These are phyloP conservation scores for Phoebastria nigripes DNA, from an alignment of 2,797 vertebrate species.

Conservation along the genomic window DNA sequence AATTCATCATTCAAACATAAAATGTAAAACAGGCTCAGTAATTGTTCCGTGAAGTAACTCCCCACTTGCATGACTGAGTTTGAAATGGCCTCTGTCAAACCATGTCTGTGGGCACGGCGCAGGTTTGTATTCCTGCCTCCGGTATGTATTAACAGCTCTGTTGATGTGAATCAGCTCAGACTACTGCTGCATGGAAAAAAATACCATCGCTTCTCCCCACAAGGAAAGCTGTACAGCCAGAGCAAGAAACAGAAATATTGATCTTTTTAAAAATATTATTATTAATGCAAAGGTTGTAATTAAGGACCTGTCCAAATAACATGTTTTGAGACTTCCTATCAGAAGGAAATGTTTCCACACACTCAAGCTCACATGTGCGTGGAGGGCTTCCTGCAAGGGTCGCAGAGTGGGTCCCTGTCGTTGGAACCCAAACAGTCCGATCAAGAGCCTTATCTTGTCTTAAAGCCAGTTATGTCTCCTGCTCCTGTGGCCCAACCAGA, in stretches of 20 bases:
- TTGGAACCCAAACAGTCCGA: not conserved
- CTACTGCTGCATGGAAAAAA: not conserved
- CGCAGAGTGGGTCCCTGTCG: not conserved
- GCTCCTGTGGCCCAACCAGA: not conserved
- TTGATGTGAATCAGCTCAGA: not conserved
- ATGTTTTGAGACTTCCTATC: not conserved
- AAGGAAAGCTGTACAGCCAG: not conserved
- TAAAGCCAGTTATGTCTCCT: not conserved
- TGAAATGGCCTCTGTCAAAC: not conserved
- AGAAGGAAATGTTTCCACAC: not conserved
- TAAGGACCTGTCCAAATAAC: not conserved
- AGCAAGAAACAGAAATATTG: not conserved
- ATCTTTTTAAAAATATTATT: not conserved
- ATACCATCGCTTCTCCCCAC: not conserved
- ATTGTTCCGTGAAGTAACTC: not conserved
- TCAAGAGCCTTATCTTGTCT: not conserved
- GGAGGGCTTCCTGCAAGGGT: not conserved
- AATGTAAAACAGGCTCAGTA: not conserved
- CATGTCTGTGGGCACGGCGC: rapidly evolving
- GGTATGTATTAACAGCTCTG: not conserved
- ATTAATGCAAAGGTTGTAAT: not conserved
- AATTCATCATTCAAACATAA: not conserved
- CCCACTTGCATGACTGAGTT: not conserved
- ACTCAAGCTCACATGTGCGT: rapidly evolving
- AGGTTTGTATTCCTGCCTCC: not conserved